phyloP scores from a whole-genome alignment of 2,113 vertebrate species.

The Cariama cristata region DNA sequence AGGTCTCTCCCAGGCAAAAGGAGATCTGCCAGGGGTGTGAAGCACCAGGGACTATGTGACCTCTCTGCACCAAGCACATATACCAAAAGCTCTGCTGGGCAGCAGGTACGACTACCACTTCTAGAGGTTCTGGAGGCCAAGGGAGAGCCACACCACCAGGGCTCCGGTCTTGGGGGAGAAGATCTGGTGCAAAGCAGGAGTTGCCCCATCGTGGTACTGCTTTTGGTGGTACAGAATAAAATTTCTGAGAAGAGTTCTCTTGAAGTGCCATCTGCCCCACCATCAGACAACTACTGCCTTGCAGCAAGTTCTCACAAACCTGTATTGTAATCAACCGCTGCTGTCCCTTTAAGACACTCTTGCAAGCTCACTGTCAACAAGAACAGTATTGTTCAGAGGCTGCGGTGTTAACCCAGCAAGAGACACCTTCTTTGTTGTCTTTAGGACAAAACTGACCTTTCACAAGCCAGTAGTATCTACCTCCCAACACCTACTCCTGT shows the following conservation, averaged over 20 bases:
- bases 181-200: background rate
- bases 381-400: background rate
- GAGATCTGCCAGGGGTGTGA: background rate
- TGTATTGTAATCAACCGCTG: accelerated
- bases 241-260: background rate
- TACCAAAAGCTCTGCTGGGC: background rate
- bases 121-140: background rate
- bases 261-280: background rate
- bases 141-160: accelerated
- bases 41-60: accelerated
- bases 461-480: background rate
- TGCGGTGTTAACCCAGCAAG: background rate
- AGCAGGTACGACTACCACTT: background rate
- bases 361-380: background rate
- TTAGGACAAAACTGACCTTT: background rate
- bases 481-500: background rate
- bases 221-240: background rate
- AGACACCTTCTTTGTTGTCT: background rate
- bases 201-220: background rate
- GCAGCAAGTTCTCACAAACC: background rate
- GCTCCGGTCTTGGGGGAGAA: background rate
- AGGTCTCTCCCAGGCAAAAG: background rate
- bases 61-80: background rate
- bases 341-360: background rate
- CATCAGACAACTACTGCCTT: background rate